Evolutionary conservation across 1,140 invertebrate species (phyloP).

Genomic region (Hirudo medicinalis): DNA sequence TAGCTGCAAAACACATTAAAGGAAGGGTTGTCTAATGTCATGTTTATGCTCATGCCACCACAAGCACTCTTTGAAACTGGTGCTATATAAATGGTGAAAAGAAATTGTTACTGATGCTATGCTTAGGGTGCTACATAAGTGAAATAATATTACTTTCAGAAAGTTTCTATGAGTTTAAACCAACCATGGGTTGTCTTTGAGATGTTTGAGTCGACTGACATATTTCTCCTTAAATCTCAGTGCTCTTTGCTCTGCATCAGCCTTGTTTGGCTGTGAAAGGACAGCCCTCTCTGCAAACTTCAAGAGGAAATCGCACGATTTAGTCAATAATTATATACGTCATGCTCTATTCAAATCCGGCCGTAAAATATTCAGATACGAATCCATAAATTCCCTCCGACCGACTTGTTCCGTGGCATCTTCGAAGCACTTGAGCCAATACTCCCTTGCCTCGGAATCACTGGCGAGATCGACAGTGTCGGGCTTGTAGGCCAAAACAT

Average conservation of each 20-base stretch:
- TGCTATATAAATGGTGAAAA: no score
- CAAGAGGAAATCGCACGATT: background rate
- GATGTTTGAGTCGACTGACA: constrained; percentile 59
- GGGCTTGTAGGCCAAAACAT: constrained; percentile 58
- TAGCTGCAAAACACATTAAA: no score
- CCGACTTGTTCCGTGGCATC: constrained; percentile 49
- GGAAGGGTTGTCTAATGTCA: no score
- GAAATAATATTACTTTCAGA: no score
- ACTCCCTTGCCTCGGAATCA: constrained; percentile 71
- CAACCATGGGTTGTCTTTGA: constrained; percentile 67
- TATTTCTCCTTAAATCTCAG: constrained; percentile 70
- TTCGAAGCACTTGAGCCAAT: constrained; percentile 83
- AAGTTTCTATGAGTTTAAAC: constrained; percentile 30
- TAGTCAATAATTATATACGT: no score
- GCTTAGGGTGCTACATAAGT: no score
- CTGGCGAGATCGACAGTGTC: constrained; percentile 75
- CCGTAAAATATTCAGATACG: no score
- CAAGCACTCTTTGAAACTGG: no score
- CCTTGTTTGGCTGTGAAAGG: constrained; percentile 57
- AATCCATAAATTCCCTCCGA: constrained; percentile 31
- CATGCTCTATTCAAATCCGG: no score
- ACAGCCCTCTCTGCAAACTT: constrained; percentile 49
- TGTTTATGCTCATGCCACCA: no score
- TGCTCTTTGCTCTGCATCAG: constrained; percentile 61
- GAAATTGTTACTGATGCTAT: no score